These are phyloP conservation scores for Tetragnatha montana DNA, from an alignment of 2,888 invertebrate species.

Conservation along the genomic window DNA sequence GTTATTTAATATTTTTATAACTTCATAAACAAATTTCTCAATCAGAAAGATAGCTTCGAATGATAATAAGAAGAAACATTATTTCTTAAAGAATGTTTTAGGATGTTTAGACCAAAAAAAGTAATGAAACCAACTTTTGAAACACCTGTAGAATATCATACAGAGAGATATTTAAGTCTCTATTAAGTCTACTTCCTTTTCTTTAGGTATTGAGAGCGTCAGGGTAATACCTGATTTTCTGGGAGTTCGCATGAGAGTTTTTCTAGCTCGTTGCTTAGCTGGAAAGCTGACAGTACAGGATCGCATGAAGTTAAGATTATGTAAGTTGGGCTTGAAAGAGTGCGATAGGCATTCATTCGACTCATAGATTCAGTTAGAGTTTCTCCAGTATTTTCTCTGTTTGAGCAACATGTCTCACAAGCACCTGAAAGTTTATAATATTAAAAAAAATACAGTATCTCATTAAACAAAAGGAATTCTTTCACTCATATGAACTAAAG, in stretches of 20 bases:
- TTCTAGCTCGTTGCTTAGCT: conserved; percentile 80
- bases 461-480: background rate
- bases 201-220: no score
- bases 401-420: conserved; percentile 32
- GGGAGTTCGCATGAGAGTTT: conserved; percentile 80
- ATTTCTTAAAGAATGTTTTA: no score
- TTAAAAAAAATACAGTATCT: no score
- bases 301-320: conserved; percentile 82
- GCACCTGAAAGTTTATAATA: conserved; percentile 16
- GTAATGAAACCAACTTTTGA: no score
- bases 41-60: no score
- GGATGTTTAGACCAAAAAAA: no score
- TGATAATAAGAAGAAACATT: no score
- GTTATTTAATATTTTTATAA: no score
- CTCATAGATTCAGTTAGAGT: conserved; percentile 77
- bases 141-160: no score
- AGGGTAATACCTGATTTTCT: conserved; percentile 77
- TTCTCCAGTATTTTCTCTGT: conserved; percentile 42
- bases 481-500: background rate
- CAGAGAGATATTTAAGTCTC: no score
- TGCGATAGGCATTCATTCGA: conserved; percentile 82
- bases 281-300: conserved; percentile 83
- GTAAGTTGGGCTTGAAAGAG: conserved; percentile 83
- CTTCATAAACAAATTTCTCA: no score
- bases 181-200: no score